A percentile compares a stretch with the other conserved stretches of the same genome.
phyloP scores from a whole-genome alignment of 2,113 vertebrate genomes.

The Anarrhichthys ocellatus region DNA sequence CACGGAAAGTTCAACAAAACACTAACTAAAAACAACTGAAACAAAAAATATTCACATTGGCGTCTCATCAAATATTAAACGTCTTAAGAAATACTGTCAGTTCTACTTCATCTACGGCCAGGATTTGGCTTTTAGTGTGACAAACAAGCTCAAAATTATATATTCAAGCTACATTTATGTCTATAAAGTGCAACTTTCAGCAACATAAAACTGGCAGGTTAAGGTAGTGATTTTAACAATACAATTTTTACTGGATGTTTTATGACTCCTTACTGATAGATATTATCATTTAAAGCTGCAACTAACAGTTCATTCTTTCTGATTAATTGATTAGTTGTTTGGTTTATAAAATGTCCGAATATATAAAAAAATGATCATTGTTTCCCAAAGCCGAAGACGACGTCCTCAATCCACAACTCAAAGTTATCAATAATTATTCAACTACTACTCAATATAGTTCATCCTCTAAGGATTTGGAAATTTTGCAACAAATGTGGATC shows the following conservation, averaged over 20 bases:
- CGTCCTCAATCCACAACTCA: neutral
- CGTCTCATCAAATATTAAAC: conserved; percentile 11
- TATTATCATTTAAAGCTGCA: neutral
- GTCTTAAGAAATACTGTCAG: neutral
- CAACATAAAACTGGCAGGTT: too few species aligned
- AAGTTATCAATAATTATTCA: neutral
- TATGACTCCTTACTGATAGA: neutral
- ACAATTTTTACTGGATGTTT: neutral
- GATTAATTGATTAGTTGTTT: neutral
- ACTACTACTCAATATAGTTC: neutral
- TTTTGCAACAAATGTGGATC: neutral
- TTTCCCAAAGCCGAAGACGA: neutral
- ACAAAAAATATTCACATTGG: neutral
- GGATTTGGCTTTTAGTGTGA: neutral
- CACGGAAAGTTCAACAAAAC: neutral
- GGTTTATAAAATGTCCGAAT: neutral
- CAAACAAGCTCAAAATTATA: neutral
- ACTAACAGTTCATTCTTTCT: neutral
- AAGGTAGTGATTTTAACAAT: neutral
- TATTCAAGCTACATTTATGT: neutral
- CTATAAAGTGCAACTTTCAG: too few species aligned
- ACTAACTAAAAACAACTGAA: neutral
- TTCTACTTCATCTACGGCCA: neutral
- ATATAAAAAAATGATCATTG: neutral
- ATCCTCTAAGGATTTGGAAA: neutral